These are phyloP conservation scores for Megathymus violae DNA, from an alignment of 1,140 invertebrate species.

Conservation along the genomic window DNA sequence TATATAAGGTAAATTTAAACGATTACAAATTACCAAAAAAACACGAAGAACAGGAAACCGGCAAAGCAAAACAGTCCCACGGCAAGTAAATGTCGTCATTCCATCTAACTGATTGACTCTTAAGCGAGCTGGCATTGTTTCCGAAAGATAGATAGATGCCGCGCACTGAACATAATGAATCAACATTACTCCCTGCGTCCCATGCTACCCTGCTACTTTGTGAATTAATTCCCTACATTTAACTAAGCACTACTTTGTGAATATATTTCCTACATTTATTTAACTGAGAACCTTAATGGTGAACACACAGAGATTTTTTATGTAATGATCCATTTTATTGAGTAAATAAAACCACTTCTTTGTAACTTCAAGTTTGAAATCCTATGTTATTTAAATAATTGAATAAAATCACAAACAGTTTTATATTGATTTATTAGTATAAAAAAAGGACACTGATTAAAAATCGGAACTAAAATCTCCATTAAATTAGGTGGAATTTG, in stretches of 20 bases:
- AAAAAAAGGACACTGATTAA: too few relatives aligned
- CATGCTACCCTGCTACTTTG: slow-evolving; percentile 41
- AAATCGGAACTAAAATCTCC: too few relatives aligned
- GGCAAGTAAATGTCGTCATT: slow-evolving; percentile 36
- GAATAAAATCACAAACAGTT: too few relatives aligned
- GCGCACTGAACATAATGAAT: slow-evolving; percentile 39
- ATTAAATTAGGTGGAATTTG: too few relatives aligned
- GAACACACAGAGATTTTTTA: too few relatives aligned
- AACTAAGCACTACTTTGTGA: neutral
- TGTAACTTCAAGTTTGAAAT: too few relatives aligned
- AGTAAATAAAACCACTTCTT: too few relatives aligned
- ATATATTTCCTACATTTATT: neutral
- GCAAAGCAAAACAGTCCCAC: slow-evolving; percentile 15
- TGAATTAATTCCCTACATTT: slow-evolving; percentile 38
- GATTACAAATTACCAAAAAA: slow-evolving; percentile 18
- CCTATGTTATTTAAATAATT: too few relatives aligned
- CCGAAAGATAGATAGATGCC: slow-evolving; percentile 39
- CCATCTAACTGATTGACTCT: slow-evolving; percentile 34
- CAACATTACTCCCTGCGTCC: slow-evolving; percentile 41
- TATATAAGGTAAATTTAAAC: slow-evolving; percentile 17
- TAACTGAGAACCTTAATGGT: neutral
- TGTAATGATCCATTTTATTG: too few relatives aligned
- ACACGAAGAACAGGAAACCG: neutral
- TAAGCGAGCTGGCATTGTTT: slow-evolving; percentile 42
- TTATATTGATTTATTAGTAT: too few relatives aligned